Evolutionary conservation across 2,888 invertebrate genomes (phyloP), one percentile per base, ranked within the genome.

Genomic region (Colletes collaris): DNA sequence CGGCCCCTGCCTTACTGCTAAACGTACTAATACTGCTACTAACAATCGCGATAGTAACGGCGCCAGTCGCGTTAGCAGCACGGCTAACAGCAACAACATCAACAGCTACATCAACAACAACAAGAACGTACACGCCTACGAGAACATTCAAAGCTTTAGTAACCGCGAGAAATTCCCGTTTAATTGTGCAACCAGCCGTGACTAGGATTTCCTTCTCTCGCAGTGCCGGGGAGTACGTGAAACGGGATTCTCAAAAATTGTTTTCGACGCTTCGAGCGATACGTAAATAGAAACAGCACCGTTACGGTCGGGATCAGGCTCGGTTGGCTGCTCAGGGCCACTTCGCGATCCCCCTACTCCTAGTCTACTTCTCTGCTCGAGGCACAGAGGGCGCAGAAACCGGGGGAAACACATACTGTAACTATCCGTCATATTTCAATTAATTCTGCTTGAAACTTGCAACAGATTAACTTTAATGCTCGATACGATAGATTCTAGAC

Each of bases 1-100:
- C 89, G 90, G 92, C 86, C 89, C 91, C 86, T 90, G 91, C 88
- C 91, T 90, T 90, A 90, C 91, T 89, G 91, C 92, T 92, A 92
- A 90, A 88, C 83, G 88, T 89, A 88, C 88, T 90, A 89, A 89
- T 87, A 85, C 88, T 83, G 88, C 87, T 88, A 90, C 88, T 88
- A 87, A 90, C 87, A 89, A 87, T 87, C 84, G 86, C 86, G 88
- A 80, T 87, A 86, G 79, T 87, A 85, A 82, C 85, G 83, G 78
- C 82, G 74, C 79, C 79, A 85, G 84, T 86, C 81, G 85, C 87
- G 88, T 87, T 82, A 88, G 84, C 88, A 87, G 83, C 83, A 87
- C 83, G 85, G 83, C 87, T 87, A 88, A 86, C 82, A 86, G 83
- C 78, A 88, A 87, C 82, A 85, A 82, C 86, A 83, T 81, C 87